phyloP scores from a whole-genome alignment of 1,140 invertebrate genomes.

The Hestina assimilis region DNA sequence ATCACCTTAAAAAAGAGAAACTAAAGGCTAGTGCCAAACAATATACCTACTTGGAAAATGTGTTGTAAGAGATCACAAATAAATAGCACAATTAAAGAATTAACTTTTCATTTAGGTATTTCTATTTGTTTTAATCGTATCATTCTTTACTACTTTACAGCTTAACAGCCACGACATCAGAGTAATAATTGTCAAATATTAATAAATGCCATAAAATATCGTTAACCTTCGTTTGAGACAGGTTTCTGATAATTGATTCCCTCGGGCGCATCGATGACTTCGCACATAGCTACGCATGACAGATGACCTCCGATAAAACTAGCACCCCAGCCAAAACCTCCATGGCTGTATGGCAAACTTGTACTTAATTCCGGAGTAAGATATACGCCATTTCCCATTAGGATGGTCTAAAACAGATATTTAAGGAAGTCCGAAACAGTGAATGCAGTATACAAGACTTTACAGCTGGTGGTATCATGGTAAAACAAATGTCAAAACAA shows the following conservation, averaged over 20 bases:
- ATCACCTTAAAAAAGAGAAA: conserved; percentile 39
- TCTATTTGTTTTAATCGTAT: too few species aligned
- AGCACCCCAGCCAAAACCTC: conserved; percentile 85
- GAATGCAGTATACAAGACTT: too few species aligned
- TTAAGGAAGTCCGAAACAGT: background rate
- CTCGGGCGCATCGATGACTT: conserved; percentile 86
- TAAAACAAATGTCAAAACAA: too few species aligned
- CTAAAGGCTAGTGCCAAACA: background rate
- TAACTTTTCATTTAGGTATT: too few species aligned
- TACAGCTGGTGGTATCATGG: too few species aligned
- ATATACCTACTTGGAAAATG: too few species aligned
- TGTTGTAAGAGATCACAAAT: too few species aligned
- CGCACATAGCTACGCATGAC: conserved; percentile 88
- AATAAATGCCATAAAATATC: too few species aligned
- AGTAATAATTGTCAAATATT: too few species aligned
- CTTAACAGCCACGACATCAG: too few species aligned
- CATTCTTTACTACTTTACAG: too few species aligned
- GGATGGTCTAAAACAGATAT: conserved; percentile 76
- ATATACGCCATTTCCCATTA: conserved; percentile 88
- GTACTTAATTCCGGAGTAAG: conserved; percentile 85
- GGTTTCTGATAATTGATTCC: conserved; percentile 76
- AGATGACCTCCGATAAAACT: conserved; percentile 85
- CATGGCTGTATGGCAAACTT: conserved; percentile 84
- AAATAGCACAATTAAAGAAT: too few species aligned
- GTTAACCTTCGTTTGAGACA: conserved; percentile 50